These are phyloP conservation scores for Syngnathus scovelli DNA, from an alignment of 2,113 vertebrate genomes.

Conservation along the genomic window DNA sequence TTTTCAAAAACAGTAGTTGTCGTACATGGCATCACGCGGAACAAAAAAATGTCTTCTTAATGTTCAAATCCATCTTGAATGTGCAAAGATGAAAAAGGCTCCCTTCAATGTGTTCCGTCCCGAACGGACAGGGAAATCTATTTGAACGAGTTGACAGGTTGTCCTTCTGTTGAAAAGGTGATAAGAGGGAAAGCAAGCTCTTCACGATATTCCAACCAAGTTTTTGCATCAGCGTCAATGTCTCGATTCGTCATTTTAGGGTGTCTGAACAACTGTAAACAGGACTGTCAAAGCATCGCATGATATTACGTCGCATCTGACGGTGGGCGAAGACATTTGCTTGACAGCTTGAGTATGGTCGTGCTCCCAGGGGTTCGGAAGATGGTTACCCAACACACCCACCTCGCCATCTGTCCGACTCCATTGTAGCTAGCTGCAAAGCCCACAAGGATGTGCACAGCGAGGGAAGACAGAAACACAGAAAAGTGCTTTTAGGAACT, in stretches of 20 bases:
- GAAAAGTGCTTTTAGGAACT: conserved; percentile 62
- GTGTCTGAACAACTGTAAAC: conserved; percentile 20
- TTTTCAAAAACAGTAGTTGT: not conserved
- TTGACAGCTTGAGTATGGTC: conserved; percentile 55
- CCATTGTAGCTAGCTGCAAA: conserved; percentile 56
- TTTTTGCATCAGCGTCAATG: not conserved
- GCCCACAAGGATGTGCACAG: conserved; percentile 48
- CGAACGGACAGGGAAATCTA: not conserved
- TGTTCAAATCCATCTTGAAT: not conserved
- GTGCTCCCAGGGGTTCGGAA: conserved; percentile 46
- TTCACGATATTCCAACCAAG: conserved; percentile 19
- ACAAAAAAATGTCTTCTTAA: too few species aligned
- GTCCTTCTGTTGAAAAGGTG: conserved; percentile 6
- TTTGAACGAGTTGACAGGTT: not conserved
- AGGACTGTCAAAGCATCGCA: conserved; percentile 16
- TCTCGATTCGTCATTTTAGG: conserved; percentile 13
- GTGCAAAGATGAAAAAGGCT: not conserved
- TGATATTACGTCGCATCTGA: conserved; percentile 29
- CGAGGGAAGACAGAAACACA: conserved; percentile 54
- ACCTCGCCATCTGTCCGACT: conserved; percentile 64
- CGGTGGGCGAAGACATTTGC: conserved; percentile 50
- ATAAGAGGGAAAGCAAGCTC: not conserved
- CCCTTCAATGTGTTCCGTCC: not conserved
- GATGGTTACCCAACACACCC: conserved; percentile 53
- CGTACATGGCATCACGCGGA: not conserved